Base-by-base conservation (phyloP, 2,113 vertebrate species). In the Thunnus thynnus region DNA sequence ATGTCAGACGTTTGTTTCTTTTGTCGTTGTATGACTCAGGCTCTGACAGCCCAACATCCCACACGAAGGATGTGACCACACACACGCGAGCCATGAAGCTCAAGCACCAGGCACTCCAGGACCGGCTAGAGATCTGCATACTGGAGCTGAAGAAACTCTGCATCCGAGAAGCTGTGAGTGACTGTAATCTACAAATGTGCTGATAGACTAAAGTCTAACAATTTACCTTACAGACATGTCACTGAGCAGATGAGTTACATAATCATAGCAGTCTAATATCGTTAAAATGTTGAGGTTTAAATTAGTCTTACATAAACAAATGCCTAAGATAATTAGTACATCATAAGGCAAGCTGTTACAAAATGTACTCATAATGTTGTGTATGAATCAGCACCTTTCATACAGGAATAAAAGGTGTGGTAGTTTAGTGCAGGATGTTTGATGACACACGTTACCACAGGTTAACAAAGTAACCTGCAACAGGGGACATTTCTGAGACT, bases 141-240 rank as follows among this genome's bases (percentile, higher is more conserved):
- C 92, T 95, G 87, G 97, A 99, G 88, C 95, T 99, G 85, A 94
- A 95, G 81, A 93, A 88, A 67, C 94, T 99, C 52, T 98, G 97
- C 87, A 95, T 98, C 85, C 92, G 97, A 18, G 98, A 99, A 86
- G 97, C 86, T 20, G 93, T 94, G 68, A 92, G 93, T 88, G 17
- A 20, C 0, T 13, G 2, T 2, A 7, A 52, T 50, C 48, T n/a
- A 25, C 4, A 13, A 47, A 67, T 27, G 5, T 32, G 65, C 41
- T 72, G 9, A 8, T 44, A 13, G 1, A 44, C 47, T 5, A 10
- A 78, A 68, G 47, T 5, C 22, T 30, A 9, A 52, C 8, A 22
- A 20, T 4, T 47, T 7, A 32, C 14, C 6, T 22, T 52, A 2
- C 32, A 51, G 54, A 14, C 6, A 41, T 25, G 20, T 52, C n/a